phyloP scores from a whole-genome alignment of 35 echinoderm and acorn worm species.

The Ophioderma brevispina region DNA sequence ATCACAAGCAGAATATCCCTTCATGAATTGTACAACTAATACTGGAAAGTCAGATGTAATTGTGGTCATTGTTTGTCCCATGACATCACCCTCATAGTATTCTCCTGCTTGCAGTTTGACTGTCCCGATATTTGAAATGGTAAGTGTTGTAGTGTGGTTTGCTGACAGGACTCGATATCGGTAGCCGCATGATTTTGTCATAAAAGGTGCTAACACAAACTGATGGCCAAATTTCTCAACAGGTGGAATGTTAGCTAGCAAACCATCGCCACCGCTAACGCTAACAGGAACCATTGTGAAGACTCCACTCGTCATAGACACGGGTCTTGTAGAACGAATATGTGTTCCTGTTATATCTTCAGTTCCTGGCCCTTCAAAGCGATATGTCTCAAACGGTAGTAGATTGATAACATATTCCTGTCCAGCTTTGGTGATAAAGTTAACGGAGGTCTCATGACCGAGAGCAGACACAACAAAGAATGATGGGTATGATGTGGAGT shows the following conservation, averaged over 20 bases:
- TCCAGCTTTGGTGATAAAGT: background rate
- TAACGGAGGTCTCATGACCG: background rate
- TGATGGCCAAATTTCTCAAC: background rate
- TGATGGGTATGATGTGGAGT: background rate
- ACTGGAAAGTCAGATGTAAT: background rate
- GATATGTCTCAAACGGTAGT: background rate
- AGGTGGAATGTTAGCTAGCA: background rate
- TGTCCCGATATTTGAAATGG: background rate
- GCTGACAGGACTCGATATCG: background rate
- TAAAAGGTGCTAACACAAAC: background rate
- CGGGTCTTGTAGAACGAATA: background rate
- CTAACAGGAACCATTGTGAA: background rate
- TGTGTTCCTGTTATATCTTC: background rate
- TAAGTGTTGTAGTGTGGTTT: background rate
- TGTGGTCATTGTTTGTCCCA: background rate
- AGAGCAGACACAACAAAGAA: background rate
- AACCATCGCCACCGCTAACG: background rate
- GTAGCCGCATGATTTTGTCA: background rate
- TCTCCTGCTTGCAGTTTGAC: background rate
- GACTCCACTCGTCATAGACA: background rate
- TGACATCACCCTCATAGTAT: background rate
- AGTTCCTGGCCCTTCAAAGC: background rate
- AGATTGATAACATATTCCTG: background rate
- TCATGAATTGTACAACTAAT: background rate
- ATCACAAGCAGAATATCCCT: background rate